Percentiles rank a stretch among this genome's conserved stretches.
phyloP scores from a whole-genome alignment of 2,113 vertebrate genomes.

The Corythornis vintsioides region DNA sequence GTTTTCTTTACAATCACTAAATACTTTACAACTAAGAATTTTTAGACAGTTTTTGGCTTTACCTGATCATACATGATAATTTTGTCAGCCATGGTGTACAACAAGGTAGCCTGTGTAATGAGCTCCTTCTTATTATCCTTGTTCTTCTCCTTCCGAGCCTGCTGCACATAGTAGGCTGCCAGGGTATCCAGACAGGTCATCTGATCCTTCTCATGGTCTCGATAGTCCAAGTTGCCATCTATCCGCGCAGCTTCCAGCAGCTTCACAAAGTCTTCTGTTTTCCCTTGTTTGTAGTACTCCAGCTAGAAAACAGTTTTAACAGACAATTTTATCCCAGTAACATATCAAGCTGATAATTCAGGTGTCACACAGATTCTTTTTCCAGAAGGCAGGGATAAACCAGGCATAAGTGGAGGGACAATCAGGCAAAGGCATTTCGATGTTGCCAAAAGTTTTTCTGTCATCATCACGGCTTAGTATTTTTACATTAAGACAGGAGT shows the following conservation, averaged over 20 bases:
- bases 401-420: neutral
- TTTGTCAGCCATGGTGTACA: slow-evolving; percentile 99
- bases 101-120: slow-evolving; percentile 95
- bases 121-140: slow-evolving; percentile 99
- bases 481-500: neutral
- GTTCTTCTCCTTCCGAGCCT: slow-evolving; percentile 97
- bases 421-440: neutral
- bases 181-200: slow-evolving; percentile 98
- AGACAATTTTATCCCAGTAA: neutral
- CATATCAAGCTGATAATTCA: neutral
- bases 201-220: slow-evolving; percentile 99
- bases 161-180: slow-evolving; percentile 97
- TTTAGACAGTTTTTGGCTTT: slow-evolving; percentile 3
- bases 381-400: neutral
- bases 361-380: neutral
- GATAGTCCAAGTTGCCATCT: slow-evolving; percentile 97
- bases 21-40: accelerated
- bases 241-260: slow-evolving; percentile 96
- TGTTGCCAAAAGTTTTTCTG: neutral
- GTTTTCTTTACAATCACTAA: neutral
- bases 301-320: slow-evolving; percentile 74
- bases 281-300: slow-evolving; percentile 99
- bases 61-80: slow-evolving; percentile 99
- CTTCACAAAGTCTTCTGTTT: slow-evolving; percentile 99
- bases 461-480: neutral